phyloP scores from a whole-genome alignment of 2,888 invertebrate species.

The Lapara coniferarum region DNA sequence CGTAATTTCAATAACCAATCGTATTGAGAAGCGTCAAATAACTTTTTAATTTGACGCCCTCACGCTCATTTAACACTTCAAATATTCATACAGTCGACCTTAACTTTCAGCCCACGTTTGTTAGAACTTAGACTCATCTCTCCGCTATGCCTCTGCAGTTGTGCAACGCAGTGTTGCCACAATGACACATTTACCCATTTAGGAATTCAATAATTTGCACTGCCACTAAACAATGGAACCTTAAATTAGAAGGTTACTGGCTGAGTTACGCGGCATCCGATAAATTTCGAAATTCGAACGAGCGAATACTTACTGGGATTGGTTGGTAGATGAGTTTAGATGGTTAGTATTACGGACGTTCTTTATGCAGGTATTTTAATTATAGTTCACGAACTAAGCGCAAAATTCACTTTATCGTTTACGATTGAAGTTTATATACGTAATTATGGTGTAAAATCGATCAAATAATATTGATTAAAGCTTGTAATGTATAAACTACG shows the following conservation, averaged over 20 bases:
- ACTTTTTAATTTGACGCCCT: conserved; percentile 22
- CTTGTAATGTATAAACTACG: not conserved
- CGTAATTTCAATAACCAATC: conserved; percentile 15
- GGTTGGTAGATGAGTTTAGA: conserved; percentile 21
- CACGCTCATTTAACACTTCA: conserved; percentile 36
- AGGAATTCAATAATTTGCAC: conserved; percentile 69
- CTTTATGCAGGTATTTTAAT: not conserved
- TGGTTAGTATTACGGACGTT: conserved; percentile 9
- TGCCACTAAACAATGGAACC: conserved; percentile 70
- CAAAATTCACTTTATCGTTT: not conserved
- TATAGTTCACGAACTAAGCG: not conserved
- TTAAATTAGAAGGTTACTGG: conserved; percentile 67
- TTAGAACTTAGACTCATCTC: conserved; percentile 63
- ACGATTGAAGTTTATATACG: too few relatives aligned
- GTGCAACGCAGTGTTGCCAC: conserved; percentile 59
- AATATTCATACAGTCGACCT: conserved; percentile 70
- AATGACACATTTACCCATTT: conserved; percentile 74
- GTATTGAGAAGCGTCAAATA: conserved; percentile 20
- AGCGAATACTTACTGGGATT: conserved; percentile 22
- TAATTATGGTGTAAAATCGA: too few relatives aligned
- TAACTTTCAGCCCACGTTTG: conserved; percentile 71
- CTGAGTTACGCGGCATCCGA: conserved; percentile 53
- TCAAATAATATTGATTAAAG: too few relatives aligned
- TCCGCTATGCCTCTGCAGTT: conserved; percentile 58
- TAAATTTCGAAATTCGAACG: conserved; percentile 55